Base-by-base conservation (phyloP, 2,888 invertebrate species). In the Brachynemurus nebulosus region DNA sequence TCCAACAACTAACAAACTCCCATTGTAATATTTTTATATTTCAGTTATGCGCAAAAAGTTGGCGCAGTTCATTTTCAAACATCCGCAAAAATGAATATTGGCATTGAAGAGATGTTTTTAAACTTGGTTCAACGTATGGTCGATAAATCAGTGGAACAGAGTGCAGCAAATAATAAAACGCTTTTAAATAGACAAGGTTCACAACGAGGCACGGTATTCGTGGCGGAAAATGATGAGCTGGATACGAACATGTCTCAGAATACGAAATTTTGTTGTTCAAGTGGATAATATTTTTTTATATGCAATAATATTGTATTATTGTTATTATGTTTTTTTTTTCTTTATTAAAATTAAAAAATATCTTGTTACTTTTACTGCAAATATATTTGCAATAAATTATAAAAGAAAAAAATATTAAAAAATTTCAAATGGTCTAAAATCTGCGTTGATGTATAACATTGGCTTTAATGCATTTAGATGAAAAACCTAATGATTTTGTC, bases 61-160 rank as follows among this genome's bases (percentile, higher is more conserved):
- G 92, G 91, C 44, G 95, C 96, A 1, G 78, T 79, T 55, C 93
- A 95, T 65, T 89, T 81, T 63, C 83, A 88, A 60, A 91, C 93
- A 23, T 95, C 95, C 21, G 96, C 96, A 1, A 96, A 96, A 66
- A 65, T 80, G 47, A 92, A 92, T 62, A 77, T 82, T 62, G 92
- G 92, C 21, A 84, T 95, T 4, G 89, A 92, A 60, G 91, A 95
- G 48, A 70, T 95, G 59, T 95, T 95, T 62, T 63, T 91, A 39
- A 80, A 86, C 51, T 66, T 96, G 47, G 84, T 88, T 27, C 74
- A 76, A 57, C 75, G 79, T 54, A 84, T 90, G 81, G 74, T 86
- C 44, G 59, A 62, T 44, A 57, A 56, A 47, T 56, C 54, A 23
- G 57, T 57, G 36, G 59, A 60, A 47, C 59, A 61, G 47, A 60